Evolutionary conservation across 2,797 vertebrate species (phyloP).

Genomic region (Clamator glandarius): DNA sequence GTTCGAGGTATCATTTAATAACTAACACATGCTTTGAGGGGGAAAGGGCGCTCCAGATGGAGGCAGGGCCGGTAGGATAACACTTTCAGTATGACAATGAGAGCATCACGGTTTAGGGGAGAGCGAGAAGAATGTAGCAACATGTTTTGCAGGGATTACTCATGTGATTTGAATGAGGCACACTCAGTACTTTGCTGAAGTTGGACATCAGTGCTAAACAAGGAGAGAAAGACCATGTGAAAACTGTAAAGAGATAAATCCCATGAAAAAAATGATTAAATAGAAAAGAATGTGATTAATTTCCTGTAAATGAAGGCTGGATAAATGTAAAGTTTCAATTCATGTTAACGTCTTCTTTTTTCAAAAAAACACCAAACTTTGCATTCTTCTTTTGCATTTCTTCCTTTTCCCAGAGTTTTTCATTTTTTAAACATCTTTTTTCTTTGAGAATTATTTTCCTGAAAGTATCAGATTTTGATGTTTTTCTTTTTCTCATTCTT

Average conservation of each 20-base stretch:
- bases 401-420: not conserved
- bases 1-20: conserved; percentile 28
- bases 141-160: not conserved
- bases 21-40: not conserved
- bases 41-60: not conserved
- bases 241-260: not conserved
- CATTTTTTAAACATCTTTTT: not conserved
- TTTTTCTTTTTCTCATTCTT: not conserved
- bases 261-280: not conserved
- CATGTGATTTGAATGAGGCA: not conserved
- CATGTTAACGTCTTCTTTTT: not conserved
- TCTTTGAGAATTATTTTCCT: not conserved
- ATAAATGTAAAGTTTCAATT: not conserved
- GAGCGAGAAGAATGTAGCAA: not conserved
- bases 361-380: not conserved
- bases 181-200: not conserved
- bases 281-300: not conserved
- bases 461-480: not conserved
- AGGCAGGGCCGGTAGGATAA: not conserved
- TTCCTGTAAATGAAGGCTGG: not conserved
- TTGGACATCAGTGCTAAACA: not conserved
- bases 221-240: not conserved
- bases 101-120: not conserved
- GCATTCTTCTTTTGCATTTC: not conserved
- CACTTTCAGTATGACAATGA: not conserved